Conservation (phyloP, 2,888 invertebrate species). For the Mythimna albipuncta region DNA sequence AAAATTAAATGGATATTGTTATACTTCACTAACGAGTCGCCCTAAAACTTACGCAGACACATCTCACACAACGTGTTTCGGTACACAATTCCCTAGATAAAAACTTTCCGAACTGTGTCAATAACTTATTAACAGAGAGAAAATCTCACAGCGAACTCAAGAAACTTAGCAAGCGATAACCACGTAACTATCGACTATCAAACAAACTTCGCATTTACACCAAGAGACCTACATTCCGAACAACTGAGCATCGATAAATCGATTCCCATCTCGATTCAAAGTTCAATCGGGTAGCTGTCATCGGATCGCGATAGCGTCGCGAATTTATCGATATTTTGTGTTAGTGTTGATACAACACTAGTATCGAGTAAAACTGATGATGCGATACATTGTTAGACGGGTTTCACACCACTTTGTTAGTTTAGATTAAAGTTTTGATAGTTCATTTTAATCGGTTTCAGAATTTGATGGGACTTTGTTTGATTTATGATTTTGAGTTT, state of each 20-base stretch:
- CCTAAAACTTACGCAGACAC: neutral
- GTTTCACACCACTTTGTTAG: conserved; percentile 23
- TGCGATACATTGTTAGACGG: conserved; percentile 58
- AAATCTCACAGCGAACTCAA: conserved; percentile 20
- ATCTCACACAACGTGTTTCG: neutral
- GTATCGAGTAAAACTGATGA: conserved; percentile 68
- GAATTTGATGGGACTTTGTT: neutral
- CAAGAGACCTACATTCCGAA: conserved; percentile 52
- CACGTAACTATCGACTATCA: conserved; percentile 32
- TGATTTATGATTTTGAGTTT: neutral
- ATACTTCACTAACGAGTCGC: conserved; percentile 6
- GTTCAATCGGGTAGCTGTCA: conserved; percentile 68
- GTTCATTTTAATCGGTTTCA: conserved; percentile 4
- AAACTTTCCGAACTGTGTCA: neutral
- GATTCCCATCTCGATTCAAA: conserved; percentile 67
- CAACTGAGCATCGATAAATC: conserved; percentile 59
- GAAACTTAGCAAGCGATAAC: conserved; percentile 17
- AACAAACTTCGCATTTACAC: conserved; percentile 44
- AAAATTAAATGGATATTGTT: neutral
- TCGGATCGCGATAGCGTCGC: conserved; percentile 69
- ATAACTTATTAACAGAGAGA: conserved; percentile 25
- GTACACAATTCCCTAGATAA: neutral
- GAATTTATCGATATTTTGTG: conserved; percentile 70
- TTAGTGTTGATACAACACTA: conserved; percentile 68
- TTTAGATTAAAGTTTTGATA: conserved; percentile 11